Conservation (phyloP, 2,113 vertebrate genomes). For the Eonycteris spelaea region DNA sequence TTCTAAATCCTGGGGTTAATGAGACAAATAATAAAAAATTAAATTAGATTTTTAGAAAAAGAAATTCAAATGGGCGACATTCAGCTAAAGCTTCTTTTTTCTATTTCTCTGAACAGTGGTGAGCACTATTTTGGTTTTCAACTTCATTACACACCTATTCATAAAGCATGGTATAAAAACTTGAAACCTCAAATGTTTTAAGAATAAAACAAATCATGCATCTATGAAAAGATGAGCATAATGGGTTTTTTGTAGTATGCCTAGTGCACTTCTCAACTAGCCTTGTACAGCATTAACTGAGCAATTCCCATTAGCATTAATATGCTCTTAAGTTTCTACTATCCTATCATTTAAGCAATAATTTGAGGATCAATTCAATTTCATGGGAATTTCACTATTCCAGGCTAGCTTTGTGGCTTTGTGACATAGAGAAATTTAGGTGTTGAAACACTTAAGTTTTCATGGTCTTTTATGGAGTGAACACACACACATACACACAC, state of each 20-base stretch:
- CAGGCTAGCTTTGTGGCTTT: constrained; percentile 17
- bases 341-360: constrained; percentile 65
- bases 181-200: constrained; percentile 74
- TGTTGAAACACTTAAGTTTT: neutral
- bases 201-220: constrained; percentile 78
- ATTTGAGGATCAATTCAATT: constrained; percentile 69
- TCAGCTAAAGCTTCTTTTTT: constrained; percentile 58
- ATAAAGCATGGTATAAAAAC: constrained; percentile 61
- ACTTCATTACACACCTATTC: constrained; percentile 75
- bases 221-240: constrained; percentile 64
- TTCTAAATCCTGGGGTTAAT: constrained; percentile 80
- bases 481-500: neutral
- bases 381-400: constrained; percentile 70
- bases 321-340: constrained; percentile 69
- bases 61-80: constrained; percentile 60
- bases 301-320: constrained; percentile 67
- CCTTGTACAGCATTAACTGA: neutral
- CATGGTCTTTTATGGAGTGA: neutral
- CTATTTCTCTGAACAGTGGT: constrained; percentile 41
- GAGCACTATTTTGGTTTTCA: constrained; percentile 72
- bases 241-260: constrained; percentile 36
- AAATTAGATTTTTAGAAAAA: constrained; percentile 78
- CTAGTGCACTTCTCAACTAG: constrained; percentile 13
- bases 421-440: constrained; percentile 9
- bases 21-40: constrained; percentile 81